A percentile compares a stretch with the other conserved stretches of the same genome.
Evolutionary conservation across 2,113 vertebrate genomes (phyloP).

Genomic region (Accipiter virgatus): DNA sequence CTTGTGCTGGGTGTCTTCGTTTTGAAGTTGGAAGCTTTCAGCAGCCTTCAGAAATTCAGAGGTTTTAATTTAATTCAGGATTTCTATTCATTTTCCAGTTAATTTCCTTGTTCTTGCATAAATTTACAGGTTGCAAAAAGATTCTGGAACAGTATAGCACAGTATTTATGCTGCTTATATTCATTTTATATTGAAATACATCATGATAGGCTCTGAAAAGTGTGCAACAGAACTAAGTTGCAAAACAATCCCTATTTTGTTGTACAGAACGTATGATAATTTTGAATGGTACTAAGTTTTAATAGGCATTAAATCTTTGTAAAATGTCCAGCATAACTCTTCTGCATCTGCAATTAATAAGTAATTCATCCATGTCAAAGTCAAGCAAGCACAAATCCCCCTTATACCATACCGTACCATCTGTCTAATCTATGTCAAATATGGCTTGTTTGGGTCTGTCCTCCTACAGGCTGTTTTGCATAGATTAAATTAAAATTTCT

Average conservation of each 20-base stretch:
- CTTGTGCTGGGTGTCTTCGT: neutral
- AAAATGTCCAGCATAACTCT: neutral
- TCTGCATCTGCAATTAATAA: slow-evolving; percentile 3
- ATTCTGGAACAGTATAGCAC: neutral
- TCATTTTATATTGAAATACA: neutral
- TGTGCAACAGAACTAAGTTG: neutral
- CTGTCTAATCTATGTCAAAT: slow-evolving; percentile 61
- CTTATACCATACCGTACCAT: slow-evolving; percentile 19
- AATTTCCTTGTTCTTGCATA: neutral
- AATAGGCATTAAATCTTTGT: neutral
- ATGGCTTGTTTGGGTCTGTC: slow-evolving; percentile 45
- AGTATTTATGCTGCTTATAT: neutral
- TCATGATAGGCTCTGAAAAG: neutral
- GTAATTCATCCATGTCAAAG: slow-evolving; percentile 16
- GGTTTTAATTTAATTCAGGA: neutral
- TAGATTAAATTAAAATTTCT: neutral
- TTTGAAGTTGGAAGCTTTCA: neutral
- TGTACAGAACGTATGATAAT: neutral
- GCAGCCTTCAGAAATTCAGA: neutral
- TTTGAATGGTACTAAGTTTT: neutral
- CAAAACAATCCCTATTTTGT: neutral
- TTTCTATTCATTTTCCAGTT: neutral
- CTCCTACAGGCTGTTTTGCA: neutral
- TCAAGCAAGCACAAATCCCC: slow-evolving; percentile 35
- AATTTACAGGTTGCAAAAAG: neutral